phyloP scores from a whole-genome alignment of 2,888 invertebrate species.

The Drosophila engyochracea region DNA sequence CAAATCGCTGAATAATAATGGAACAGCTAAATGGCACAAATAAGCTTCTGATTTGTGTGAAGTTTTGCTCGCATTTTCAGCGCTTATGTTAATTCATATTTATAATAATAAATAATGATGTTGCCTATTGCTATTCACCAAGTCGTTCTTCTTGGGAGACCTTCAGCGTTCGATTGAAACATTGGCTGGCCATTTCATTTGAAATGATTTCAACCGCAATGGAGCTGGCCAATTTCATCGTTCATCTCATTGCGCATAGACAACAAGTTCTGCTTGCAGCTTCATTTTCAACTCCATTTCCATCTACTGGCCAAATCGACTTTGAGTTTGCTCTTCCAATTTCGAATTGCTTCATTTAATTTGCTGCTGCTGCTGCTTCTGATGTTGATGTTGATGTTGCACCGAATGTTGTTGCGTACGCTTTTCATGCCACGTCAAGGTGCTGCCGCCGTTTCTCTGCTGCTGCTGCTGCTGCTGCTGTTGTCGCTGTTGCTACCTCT shows the following conservation, averaged over 20 bases:
- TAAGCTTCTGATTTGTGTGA: conserved; percentile 79
- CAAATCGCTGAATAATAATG: conserved; percentile 70
- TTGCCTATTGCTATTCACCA: conserved; percentile 15
- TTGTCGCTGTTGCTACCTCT: conserved; percentile 28
- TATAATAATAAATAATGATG: conserved; percentile 73
- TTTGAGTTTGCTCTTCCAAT: conserved; percentile 57
- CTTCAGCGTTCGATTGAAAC: conserved; percentile 42
- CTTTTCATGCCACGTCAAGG: conserved; percentile 56
- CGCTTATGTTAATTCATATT: conserved; percentile 69
- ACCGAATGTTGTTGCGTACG: conserved; percentile 39
- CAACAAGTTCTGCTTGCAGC: conserved; percentile 20
- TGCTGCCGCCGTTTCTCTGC: conserved; percentile 17
- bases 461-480: conserved; percentile 29
- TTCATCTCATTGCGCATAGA: conserved; percentile 28
- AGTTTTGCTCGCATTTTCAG: conserved; percentile 68
- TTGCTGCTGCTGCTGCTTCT: conserved; percentile 50
- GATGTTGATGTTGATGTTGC: conserved; percentile 31
- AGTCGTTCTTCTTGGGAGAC: background rate
- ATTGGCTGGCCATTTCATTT: conserved; percentile 50
- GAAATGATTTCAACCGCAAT: conserved; percentile 45
- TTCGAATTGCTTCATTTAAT: conserved; percentile 70
- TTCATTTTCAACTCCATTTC: conserved; percentile 12
- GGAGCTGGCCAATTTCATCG: conserved; percentile 51
- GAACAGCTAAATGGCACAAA: conserved; percentile 69
- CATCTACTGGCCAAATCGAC: conserved; percentile 34